These are phyloP conservation scores for Peromyscus californicus DNA, from an alignment of 2,113 vertebrate genomes.

Conservation along the genomic window DNA sequence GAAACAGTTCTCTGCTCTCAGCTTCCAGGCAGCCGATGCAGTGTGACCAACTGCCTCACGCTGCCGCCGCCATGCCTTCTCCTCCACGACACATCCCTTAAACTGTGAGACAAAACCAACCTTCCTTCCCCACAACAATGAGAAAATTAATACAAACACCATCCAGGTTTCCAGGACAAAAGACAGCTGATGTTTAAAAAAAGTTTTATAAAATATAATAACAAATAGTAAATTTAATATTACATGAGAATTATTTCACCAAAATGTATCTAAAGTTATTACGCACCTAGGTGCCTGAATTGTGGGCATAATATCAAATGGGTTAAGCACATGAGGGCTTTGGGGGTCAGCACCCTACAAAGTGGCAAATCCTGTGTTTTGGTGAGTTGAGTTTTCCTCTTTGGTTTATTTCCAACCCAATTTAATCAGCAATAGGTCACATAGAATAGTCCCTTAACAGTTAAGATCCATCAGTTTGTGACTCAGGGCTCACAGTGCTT, in stretches of 20 bases:
- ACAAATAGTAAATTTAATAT: neutral
- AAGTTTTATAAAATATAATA: neutral
- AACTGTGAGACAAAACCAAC: neutral
- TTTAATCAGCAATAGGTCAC: neutral
- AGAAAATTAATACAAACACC: neutral
- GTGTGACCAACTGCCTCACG: neutral
- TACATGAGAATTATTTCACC: neutral
- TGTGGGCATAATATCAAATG: neutral
- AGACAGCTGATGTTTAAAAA: neutral
- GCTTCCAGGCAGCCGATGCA: neutral
- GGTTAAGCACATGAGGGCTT: fast-evolving
- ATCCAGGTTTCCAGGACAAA: neutral
- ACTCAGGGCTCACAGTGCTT: constrained; percentile 1
- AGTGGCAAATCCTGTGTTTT: neutral
- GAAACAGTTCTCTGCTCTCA: neutral
- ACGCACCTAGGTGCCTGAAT: fast-evolving
- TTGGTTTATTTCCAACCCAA: neutral
- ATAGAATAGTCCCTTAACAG: neutral
- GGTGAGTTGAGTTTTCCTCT: neutral
- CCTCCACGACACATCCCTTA: neutral
- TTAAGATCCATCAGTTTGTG: neutral
- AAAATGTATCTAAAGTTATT: neutral
- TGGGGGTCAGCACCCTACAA: fast-evolving
- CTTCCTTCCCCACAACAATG: neutral
- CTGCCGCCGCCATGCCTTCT: too few relatives aligned